Base-by-base conservation (phyloP, 1,140 invertebrate species). In the Lethrus apterus region DNA sequence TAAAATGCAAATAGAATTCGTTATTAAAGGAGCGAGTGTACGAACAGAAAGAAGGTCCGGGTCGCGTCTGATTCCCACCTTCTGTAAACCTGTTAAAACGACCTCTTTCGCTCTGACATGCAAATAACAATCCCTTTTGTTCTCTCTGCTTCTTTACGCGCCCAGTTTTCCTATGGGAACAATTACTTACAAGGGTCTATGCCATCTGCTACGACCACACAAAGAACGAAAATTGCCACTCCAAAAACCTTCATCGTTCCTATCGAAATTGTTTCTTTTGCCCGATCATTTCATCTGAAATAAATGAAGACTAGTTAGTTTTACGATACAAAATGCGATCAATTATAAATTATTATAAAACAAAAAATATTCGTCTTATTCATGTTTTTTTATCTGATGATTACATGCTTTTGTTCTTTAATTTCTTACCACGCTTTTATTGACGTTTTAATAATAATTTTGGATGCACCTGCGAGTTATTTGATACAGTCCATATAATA, bases 151-250 rank as follows among this genome's bases (percentile, higher is more conserved):
- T 44, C 34, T 40, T 32, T 42, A 42, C 48, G 31, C 41, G 19
- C 42, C 40, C 26, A 43, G 40, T 48, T 21, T 41, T 53, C 48
- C 54, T 44, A 50, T 32, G 48, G 43, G 46, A 48, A 38, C 51
- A 51, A 57, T 54, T 57, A 57, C 55, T 57, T 54, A 57, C 55
- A 57, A 45, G 52, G 55, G 42, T 57, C 55, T 45, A 57, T 51
- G 34, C 52, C 52, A 50, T 49, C 55, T 49, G 50, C 36, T 42
- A 46, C 41, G 33, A 47, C 44, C 36, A 52, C 33, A 38, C 45
- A 43, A 17, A 51, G 40, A 32, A 52, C 34, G 18, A 54, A 29
- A 30, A 46, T 33, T 15, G 33, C 44, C 24, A 43, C 19, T 32
- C 29, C 29, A 14, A 44, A 10, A 36, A 44, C 48, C 47, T 44